Conservation (phyloP, 2,113 vertebrate species). For the Brachypodius melanocephalos region DNA sequence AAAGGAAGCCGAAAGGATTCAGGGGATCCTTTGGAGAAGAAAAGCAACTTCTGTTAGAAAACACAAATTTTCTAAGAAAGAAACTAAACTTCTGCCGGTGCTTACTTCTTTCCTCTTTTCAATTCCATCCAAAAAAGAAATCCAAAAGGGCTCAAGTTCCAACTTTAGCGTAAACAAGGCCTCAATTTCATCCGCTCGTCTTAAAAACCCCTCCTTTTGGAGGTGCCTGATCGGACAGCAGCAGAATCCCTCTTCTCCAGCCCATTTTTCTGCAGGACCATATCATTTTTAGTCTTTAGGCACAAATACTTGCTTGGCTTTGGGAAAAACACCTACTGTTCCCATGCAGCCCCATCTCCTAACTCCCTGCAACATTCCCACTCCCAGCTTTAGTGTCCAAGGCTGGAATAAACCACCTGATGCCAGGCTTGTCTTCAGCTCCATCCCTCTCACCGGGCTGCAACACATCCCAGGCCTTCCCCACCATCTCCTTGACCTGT, state of each 20-base stretch:
- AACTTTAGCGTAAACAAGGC: neutral
- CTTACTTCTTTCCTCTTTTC: neutral
- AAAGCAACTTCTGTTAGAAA: neutral
- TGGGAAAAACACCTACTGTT: neutral
- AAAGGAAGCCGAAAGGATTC: neutral
- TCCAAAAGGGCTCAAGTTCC: neutral
- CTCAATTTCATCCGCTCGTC: neutral
- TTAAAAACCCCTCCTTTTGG: neutral
- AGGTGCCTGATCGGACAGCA: neutral
- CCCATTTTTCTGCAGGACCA: neutral
- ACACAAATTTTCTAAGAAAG: neutral
- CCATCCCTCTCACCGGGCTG: neutral
- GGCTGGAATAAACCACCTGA: neutral
- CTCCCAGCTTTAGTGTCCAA: neutral
- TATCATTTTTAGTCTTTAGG: neutral
- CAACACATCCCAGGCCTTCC: neutral
- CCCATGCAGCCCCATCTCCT: neutral
- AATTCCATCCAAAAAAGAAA: neutral
- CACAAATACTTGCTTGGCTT: neutral
- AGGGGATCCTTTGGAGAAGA: neutral
- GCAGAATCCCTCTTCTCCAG: neutral
- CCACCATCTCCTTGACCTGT: accelerated
- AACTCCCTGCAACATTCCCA: accelerated
- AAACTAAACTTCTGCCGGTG: neutral
- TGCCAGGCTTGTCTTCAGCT: neutral